A percentile compares a stretch with the other conserved stretches of the same genome.
These are phyloP conservation scores for Chiloscyllium plagiosum DNA, from an alignment of 2,113 vertebrate species.

Conservation along the genomic window DNA sequence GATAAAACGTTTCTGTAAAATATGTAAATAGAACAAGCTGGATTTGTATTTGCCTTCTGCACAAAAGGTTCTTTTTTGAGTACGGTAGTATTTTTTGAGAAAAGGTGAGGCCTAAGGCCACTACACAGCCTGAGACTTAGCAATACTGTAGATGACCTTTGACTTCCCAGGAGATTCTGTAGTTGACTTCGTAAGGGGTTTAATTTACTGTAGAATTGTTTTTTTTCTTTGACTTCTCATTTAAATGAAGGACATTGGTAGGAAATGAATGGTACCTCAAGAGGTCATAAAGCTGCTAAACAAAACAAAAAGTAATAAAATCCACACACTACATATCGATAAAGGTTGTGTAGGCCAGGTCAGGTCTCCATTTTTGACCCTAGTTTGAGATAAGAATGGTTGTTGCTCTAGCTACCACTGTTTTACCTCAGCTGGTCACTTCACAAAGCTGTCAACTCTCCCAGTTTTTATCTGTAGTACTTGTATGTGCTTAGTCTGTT, in stretches of 20 bases:
- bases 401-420: slow-evolving; percentile 18
- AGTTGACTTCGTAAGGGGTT: slow-evolving; percentile 12
- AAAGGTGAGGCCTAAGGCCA: slow-evolving; percentile 19
- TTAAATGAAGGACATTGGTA: slow-evolving; percentile 35
- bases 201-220: slow-evolving; percentile 32
- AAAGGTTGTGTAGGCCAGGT: slow-evolving; percentile 22
- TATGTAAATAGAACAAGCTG: slow-evolving; percentile 46
- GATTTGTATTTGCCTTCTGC: slow-evolving; percentile 38
- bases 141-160: slow-evolving; percentile 41
- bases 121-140: slow-evolving; percentile 42
- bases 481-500: background rate
- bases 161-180: slow-evolving; percentile 16
- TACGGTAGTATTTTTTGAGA: slow-evolving; percentile 28
- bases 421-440: slow-evolving; percentile 30
- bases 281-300: slow-evolving; percentile 36
- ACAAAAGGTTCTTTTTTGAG: slow-evolving; percentile 37
- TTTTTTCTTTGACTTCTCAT: slow-evolving; percentile 33
- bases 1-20: slow-evolving; percentile 56
- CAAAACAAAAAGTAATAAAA: background rate
- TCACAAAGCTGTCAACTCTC: slow-evolving; percentile 30
- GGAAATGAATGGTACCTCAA: slow-evolving; percentile 26
- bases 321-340: slow-evolving; percentile 26
- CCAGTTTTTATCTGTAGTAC: background rate
- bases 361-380: background rate
- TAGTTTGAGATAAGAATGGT: slow-evolving; percentile 16